A percentile compares a stretch with the other conserved stretches of the same genome.
These are phyloP conservation scores for Himalopsyche kuldschensis DNA, from an alignment of 2,888 invertebrate species.

Conservation along the genomic window DNA sequence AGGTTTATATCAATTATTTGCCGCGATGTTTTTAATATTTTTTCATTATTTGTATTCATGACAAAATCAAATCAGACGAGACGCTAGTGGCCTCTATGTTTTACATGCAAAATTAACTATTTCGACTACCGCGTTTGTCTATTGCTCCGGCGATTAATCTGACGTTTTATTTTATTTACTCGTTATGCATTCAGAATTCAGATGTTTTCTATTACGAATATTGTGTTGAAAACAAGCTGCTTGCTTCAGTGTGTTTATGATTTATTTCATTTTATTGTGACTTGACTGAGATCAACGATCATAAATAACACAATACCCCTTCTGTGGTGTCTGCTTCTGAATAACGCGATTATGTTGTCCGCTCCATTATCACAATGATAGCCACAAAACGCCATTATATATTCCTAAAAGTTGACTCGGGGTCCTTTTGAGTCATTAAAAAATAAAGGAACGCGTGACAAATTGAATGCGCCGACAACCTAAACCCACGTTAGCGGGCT, in stretches of 20 bases:
- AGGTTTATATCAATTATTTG: no score
- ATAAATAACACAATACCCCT: background rate
- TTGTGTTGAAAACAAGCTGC: background rate
- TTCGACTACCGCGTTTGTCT: background rate
- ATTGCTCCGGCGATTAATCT: background rate
- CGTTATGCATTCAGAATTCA: background rate
- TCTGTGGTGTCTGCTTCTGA: background rate
- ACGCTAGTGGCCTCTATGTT: no score
- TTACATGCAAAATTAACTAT: background rate
- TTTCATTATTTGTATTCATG: no score
- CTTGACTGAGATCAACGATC: background rate
- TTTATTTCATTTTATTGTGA: background rate
- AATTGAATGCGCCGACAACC: background rate
- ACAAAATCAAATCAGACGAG: no score
- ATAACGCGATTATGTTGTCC: background rate
- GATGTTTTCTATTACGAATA: background rate
- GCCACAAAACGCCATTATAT: background rate
- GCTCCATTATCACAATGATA: background rate
- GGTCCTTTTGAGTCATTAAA: background rate
- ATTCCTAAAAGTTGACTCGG: background rate
- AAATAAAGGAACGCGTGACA: conserved; percentile 5
- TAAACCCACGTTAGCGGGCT: background rate
- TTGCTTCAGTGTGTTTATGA: background rate
- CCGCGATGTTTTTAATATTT: no score
- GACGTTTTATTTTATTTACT: background rate